Conservation (phyloP, 2,888 invertebrate species). For the Kryphioiulus occultus region DNA sequence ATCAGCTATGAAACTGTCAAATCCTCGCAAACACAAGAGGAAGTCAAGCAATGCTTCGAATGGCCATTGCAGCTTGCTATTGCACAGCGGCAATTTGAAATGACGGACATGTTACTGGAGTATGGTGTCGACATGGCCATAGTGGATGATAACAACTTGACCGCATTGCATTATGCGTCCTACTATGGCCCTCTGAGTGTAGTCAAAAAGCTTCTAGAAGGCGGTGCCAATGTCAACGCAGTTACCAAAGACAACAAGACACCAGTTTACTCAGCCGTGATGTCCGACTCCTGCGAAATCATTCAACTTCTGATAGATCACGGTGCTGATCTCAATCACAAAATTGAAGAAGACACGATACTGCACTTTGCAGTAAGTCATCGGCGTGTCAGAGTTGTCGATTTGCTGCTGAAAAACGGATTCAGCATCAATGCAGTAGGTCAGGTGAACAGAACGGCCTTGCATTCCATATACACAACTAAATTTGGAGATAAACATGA, state of each 20-base stretch:
- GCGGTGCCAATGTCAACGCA: neutral
- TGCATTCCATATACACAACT: neutral
- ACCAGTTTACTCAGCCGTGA: conserved; percentile 69
- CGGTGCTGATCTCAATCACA: conserved; percentile 71
- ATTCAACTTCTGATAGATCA: conserved; percentile 67
- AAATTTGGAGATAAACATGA: too few species aligned
- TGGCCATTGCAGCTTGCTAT: neutral
- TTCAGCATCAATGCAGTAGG: neutral
- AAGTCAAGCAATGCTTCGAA: neutral
- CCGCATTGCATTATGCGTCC: conserved; percentile 17
- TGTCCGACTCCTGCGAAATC: conserved; percentile 62
- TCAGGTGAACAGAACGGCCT: neutral
- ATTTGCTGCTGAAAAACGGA: conserved; percentile 27
- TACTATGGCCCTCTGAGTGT: too few species aligned
- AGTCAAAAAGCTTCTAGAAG: neutral
- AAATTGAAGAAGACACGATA: conserved; percentile 62
- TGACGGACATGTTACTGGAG: neutral
- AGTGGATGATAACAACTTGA: neutral
- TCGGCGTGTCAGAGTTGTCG: neutral
- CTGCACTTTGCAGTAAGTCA: neutral
- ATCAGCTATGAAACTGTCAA: neutral
- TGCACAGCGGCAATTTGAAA: neutral
- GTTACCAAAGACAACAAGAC: neutral
- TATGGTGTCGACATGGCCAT: neutral
- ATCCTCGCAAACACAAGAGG: neutral